A percentile compares a stretch with the other conserved stretches of the same genome.
Conservation (phyloP, 2,888 invertebrate genomes). For the Clanis bilineata region DNA sequence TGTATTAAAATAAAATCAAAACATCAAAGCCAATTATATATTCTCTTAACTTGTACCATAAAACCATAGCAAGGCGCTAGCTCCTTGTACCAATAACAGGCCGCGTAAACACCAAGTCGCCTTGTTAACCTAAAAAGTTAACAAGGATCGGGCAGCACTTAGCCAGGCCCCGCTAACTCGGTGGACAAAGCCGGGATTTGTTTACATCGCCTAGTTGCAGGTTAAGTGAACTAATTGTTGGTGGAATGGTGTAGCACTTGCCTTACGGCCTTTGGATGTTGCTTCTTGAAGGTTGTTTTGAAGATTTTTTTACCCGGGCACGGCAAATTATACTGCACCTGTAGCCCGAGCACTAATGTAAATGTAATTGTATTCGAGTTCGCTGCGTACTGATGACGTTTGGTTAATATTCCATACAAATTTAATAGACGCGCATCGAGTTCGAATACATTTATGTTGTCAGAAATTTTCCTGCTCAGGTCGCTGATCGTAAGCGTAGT, state of each 20-base stretch:
- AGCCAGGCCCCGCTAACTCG: constrained; percentile 61
- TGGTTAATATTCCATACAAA: too few species aligned
- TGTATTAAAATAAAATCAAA: neutral
- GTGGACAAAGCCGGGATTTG: constrained; percentile 74
- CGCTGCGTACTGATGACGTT: too few species aligned
- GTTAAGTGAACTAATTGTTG: constrained; percentile 75
- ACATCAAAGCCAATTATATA: neutral
- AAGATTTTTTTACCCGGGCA: neutral
- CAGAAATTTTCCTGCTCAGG: too few species aligned
- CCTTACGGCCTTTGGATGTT: constrained; percentile 18
- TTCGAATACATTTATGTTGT: too few species aligned
- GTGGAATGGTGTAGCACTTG: constrained; percentile 61
- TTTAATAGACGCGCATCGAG: too few species aligned
- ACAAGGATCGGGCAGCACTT: constrained; percentile 78
- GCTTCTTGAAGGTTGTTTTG: neutral
- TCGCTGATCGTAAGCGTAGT: too few species aligned
- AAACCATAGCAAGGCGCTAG: constrained; percentile 47
- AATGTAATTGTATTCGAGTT: too few species aligned
- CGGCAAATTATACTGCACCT: too few species aligned
- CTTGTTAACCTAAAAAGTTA: constrained; percentile 79
- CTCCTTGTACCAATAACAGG: constrained; percentile 59
- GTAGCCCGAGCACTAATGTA: too few species aligned
- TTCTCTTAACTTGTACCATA: constrained; percentile 25
- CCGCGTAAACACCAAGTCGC: constrained; percentile 59
- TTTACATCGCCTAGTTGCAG: constrained; percentile 74